A percentile compares a stretch with the other conserved stretches of the same genome.
These are phyloP conservation scores for Lepisosteus osseus DNA, from an alignment of 2,113 vertebrate species.

Conservation along the genomic window DNA sequence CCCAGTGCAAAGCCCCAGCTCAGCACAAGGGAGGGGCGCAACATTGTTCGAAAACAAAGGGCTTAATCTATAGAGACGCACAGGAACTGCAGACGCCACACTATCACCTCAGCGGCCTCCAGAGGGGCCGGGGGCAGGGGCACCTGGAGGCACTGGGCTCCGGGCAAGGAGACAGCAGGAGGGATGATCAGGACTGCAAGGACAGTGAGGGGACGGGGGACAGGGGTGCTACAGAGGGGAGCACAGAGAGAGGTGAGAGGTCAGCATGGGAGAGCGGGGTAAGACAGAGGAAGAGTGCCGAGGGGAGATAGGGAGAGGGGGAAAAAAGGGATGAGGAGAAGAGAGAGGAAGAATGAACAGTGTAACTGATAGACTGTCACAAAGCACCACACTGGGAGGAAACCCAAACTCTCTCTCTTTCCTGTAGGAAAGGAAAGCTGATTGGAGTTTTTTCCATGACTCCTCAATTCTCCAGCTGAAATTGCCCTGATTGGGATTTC, in stretches of 20 bases:
- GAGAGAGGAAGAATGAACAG: too few species aligned
- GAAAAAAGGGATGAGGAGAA: not conserved
- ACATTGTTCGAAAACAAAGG: constrained; percentile 60
- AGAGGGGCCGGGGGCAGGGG: too few species aligned
- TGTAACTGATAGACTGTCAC: too few species aligned
- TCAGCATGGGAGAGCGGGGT: not conserved
- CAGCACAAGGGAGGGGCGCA: constrained; percentile 46
- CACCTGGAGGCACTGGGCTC: not conserved
- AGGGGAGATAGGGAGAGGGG: not conserved
- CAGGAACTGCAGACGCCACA: constrained; percentile 70
- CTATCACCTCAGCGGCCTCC: constrained; percentile 34
- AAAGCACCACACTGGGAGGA: too few species aligned
- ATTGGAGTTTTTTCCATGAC: too few species aligned
- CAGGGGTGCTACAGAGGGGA: constrained; percentile 8
- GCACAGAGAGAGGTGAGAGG: not conserved
- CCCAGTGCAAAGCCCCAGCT: constrained; percentile 62
- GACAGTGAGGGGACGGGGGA: not conserved
- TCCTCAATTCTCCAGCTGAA: too few species aligned
- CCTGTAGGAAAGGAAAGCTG: too few species aligned
- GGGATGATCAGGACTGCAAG: too few species aligned
- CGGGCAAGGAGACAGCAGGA: not conserved
- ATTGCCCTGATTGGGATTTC: too few species aligned
- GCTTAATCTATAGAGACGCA: constrained; percentile 58
- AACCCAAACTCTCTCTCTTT: too few species aligned
- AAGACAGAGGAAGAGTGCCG: not conserved